Percentiles rank a stretch among this genome's conserved stretches.
These are phyloP conservation scores for Microcebus ravelobensis DNA, from an alignment of 2,113 vertebrate genomes.

Conservation along the genomic window DNA sequence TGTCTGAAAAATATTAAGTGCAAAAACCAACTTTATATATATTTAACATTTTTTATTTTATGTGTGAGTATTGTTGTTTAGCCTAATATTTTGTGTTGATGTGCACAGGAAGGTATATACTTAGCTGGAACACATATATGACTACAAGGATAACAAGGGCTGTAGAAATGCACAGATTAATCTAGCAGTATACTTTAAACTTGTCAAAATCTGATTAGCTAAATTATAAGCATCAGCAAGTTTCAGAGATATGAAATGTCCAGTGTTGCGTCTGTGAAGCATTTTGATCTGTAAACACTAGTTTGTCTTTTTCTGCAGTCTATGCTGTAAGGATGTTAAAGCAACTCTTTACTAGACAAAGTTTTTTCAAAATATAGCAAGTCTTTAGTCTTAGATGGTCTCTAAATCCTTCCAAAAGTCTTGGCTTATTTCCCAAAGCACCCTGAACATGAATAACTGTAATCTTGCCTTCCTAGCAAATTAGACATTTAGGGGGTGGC, in stretches of 20 bases:
- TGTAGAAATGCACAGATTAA: not conserved
- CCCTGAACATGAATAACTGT: not conserved
- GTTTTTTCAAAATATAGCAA: not conserved
- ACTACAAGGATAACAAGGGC: not conserved
- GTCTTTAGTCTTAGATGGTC: not conserved
- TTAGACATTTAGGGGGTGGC: not conserved
- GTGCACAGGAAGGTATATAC: not conserved
- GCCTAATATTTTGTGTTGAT: not conserved
- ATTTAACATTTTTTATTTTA: constrained; percentile 1
- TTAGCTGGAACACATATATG: not conserved
- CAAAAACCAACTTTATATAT: not conserved
- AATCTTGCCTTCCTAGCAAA: not conserved
- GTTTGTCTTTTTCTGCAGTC: not conserved
- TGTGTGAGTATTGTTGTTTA: not conserved
- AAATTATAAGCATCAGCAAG: not conserved
- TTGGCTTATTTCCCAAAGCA: not conserved
- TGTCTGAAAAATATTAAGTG: not conserved
- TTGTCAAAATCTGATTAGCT: constrained; percentile 1
- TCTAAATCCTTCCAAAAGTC: not conserved
- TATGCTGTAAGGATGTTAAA: constrained; percentile 10
- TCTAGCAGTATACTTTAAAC: not conserved
- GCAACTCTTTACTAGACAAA: not conserved
- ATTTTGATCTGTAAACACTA: not conserved
- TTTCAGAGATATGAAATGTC: not conserved
- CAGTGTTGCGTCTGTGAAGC: not conserved